Percentiles rank a stretch among this genome's conserved stretches.
These are phyloP conservation scores for Callionymus lyra DNA, from an alignment of 2,113 vertebrate species.

Conservation along the genomic window DNA sequence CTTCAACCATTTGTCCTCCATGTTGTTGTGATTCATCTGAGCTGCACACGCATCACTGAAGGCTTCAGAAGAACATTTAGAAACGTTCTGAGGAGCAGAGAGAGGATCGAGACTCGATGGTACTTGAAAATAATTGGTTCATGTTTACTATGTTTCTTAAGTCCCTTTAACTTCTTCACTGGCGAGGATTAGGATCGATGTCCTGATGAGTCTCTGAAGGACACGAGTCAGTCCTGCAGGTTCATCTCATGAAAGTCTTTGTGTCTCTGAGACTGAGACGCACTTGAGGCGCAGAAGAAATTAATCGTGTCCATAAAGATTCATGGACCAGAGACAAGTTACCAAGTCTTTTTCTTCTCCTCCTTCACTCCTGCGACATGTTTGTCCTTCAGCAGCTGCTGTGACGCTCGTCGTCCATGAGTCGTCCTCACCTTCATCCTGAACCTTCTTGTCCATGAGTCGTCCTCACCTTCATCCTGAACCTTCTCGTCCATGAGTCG, in stretches of 20 bases:
- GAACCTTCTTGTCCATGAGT: too few relatives aligned
- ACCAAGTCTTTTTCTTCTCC: slow-evolving; percentile 23
- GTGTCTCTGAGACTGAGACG: slow-evolving; percentile 43
- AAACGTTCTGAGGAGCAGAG: slow-evolving; percentile 11
- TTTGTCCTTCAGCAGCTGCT: too few relatives aligned
- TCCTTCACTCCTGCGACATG: slow-evolving; percentile 2
- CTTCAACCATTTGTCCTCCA: too few relatives aligned
- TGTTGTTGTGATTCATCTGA: too few relatives aligned
- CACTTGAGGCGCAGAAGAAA: slow-evolving; percentile 55
- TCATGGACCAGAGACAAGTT: slow-evolving; percentile 47
- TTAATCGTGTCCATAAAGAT: slow-evolving; percentile 64
- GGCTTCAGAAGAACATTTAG: too few relatives aligned
- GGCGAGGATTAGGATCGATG: slow-evolving; percentile 52
- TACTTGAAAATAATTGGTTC: slow-evolving; percentile 55
- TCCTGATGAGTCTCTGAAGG: slow-evolving; percentile 43
- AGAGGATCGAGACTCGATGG: slow-evolving; percentile 37
- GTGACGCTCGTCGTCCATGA: too few relatives aligned
- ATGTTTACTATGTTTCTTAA: slow-evolving; percentile 50
- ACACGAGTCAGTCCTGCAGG: slow-evolving; percentile 47
- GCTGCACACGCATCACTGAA: too few relatives aligned
- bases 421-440: too few relatives aligned
- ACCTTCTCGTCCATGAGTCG: too few relatives aligned
- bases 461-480: too few relatives aligned
- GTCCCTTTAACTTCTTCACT: slow-evolving; percentile 48
- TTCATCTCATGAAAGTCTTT: slow-evolving; percentile 60